Evolutionary conservation across 2,888 invertebrate species (phyloP).

Genomic region (Alviniconcha strummeri): DNA sequence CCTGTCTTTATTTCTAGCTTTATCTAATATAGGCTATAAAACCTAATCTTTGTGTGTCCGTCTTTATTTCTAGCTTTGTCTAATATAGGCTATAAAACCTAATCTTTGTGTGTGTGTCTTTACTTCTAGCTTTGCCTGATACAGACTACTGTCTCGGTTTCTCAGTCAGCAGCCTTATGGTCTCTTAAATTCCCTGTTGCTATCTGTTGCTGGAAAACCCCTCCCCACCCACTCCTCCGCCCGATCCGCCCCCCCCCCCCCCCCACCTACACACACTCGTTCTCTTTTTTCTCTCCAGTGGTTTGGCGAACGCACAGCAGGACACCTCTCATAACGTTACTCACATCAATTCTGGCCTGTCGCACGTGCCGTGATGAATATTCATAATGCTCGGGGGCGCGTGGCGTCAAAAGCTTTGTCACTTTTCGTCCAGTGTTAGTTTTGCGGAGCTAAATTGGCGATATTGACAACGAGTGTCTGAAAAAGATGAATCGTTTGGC

Average conservation of each 20-base stretch:
- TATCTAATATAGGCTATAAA: too few species aligned
- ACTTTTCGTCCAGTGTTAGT: conserved; percentile 4
- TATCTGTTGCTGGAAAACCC: too few species aligned
- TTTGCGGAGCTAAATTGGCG: not conserved
- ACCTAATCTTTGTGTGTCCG: too few species aligned
- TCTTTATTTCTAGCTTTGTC: too few species aligned
- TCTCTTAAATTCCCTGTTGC: too few species aligned
- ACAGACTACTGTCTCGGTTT: too few species aligned
- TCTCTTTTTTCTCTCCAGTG: not conserved
- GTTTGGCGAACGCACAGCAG: not conserved
- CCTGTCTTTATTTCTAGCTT: too few species aligned
- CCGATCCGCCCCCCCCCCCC: not conserved
- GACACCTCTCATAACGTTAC: not conserved
- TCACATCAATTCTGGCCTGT: not conserved
- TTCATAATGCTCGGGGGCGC: not conserved
- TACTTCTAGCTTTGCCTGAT: too few species aligned
- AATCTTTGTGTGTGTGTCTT: too few species aligned
- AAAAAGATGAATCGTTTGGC: not conserved
- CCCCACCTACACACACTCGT: not conserved
- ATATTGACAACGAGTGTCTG: not conserved
- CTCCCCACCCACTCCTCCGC: not conserved
- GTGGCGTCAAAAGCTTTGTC: conserved; percentile 12
- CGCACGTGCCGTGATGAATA: not conserved
- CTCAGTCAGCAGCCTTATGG: too few species aligned
- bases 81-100: too few species aligned